Evolutionary conservation across 2,888 invertebrate species (phyloP).

Genomic region (Amblyjoppa proteus): DNA sequence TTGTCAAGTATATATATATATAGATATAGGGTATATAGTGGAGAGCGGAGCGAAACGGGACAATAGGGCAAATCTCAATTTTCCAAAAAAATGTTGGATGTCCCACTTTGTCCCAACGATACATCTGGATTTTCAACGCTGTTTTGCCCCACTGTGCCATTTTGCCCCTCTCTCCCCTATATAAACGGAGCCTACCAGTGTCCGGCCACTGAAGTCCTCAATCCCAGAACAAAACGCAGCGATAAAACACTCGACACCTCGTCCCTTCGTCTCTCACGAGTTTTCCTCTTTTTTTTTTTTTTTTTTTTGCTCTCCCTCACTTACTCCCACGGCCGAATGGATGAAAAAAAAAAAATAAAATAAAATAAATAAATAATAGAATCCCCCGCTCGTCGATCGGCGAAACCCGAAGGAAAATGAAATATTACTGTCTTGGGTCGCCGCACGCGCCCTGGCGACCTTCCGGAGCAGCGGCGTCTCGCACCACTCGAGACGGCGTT

Average conservation of each 20-base stretch:
- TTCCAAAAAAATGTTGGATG: too few relatives aligned
- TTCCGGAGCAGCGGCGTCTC: conserved; percentile 17
- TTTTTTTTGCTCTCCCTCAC: neutral
- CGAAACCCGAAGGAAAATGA: conserved; percentile 50
- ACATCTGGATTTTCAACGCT: too few relatives aligned
- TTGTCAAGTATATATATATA: too few relatives aligned
- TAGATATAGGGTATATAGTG: too few relatives aligned
- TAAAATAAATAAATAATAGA: conserved; percentile 33
- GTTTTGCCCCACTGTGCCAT: too few relatives aligned
- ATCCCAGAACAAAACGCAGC: neutral
- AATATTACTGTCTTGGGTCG: conserved; percentile 50
- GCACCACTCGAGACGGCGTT: neutral
- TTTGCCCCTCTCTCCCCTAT: too few relatives aligned
- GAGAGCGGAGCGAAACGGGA: too few relatives aligned
- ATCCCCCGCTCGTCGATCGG: conserved; percentile 24
- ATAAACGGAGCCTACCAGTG: neutral
- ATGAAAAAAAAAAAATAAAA: conserved; percentile 3
- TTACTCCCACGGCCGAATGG: neutral
- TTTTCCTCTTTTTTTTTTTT: neutral
- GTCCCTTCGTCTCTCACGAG: neutral
- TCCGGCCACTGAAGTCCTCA: neutral
- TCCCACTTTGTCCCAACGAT: too few relatives aligned
- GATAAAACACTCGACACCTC: neutral
- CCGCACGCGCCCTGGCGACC: conserved; percentile 38
- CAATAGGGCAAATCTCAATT: too few relatives aligned